These are phyloP conservation scores for Electrona antarctica DNA, from an alignment of 2,113 vertebrate species.

Conservation along the genomic window DNA sequence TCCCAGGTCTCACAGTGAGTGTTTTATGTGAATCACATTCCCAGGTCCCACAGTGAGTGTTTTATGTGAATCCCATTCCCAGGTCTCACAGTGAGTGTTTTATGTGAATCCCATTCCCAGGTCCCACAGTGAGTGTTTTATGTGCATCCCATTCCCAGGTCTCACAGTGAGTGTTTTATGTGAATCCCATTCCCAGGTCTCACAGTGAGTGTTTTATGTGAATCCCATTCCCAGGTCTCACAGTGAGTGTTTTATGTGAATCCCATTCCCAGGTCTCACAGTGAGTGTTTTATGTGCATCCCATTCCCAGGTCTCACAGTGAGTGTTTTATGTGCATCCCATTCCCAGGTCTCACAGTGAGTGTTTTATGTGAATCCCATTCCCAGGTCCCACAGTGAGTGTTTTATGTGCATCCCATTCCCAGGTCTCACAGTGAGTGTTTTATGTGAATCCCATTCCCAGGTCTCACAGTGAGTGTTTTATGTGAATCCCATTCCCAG, in stretches of 20 bases:
- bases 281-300: constrained; percentile 31
- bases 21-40: constrained; percentile 1
- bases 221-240: too few relatives aligned
- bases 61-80: too few relatives aligned
- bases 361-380: too few relatives aligned
- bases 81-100: neutral
- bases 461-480: neutral
- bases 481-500: constrained; percentile 1
- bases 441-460: too few relatives aligned
- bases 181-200: neutral
- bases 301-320: too few relatives aligned
- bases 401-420: constrained; percentile 1
- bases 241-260: neutral
- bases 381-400: neutral
- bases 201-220: constrained; percentile 26
- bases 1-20: too few relatives aligned
- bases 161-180: neutral
- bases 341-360: constrained; percentile 12
- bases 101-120: constrained; percentile 1
- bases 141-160: too few relatives aligned
- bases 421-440: constrained; percentile 23
- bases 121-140: constrained; percentile 21
- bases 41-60: constrained; percentile 19
- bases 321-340: neutral
- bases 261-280: neutral